Base-by-base conservation (phyloP, 2,113 vertebrate species). In the Irena cyanogastra region DNA sequence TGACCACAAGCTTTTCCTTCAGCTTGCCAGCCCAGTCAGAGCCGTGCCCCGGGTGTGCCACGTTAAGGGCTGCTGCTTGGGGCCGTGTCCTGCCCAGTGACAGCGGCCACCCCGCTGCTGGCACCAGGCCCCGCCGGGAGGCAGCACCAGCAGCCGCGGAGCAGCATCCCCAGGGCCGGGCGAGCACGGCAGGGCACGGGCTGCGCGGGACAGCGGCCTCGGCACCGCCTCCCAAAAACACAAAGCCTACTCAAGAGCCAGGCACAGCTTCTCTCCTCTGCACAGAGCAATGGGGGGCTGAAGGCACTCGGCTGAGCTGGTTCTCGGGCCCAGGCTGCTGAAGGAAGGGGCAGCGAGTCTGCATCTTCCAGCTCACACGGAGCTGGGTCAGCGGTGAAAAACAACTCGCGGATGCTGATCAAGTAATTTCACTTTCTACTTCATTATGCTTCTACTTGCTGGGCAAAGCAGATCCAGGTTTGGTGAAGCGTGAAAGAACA, bases 151-250 rank as follows among this genome's bases (percentile, higher is more conserved):
- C 72, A 44, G 68, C 9, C 2, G 33, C 0, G 0, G 13, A 53
- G 10, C n/a, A 42, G 84, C 71, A 20, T 21, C 72, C 53, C 17
- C 56, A 27, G 72, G 31, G 50, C 17, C 20, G 3, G 24, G 56
- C 11, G 13, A 22, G 45, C 35, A 31, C 2, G 20, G 68, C 80
- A 61, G 63, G 45, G 21, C 7, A 0, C 0, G 2, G 59, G 3
- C 23, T 2, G 0, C 2, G 41, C 2, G 3, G 56, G 42, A 47
- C 31, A 47, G 50, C 0, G 0, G 50, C n/a, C n/a, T n/a, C n/a
- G n/a, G n/a, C n/a, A n/a, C n/a, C n/a, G n/a, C n/a, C 21, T 18
- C 28, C 76, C n/a, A 18, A 61, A 77, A 18, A 1, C 30, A 23
- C 33, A 7, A 4, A 37, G 42, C 12, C 37, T 13, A 0, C 52